Base-by-base conservation (phyloP, 2,797 vertebrate species). In the Toxotes lorentzi region DNA sequence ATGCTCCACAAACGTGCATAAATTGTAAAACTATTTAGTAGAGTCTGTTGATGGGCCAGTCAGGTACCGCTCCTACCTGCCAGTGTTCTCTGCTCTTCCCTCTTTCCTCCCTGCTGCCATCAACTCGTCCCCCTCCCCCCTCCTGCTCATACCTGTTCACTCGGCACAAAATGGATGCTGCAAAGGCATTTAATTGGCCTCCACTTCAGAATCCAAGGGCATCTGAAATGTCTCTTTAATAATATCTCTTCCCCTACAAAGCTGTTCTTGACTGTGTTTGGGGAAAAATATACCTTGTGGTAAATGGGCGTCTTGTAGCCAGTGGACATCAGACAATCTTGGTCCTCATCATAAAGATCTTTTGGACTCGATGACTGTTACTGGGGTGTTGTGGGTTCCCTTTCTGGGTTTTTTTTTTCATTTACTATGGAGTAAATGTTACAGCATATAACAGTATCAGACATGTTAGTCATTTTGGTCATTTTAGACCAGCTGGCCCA, bases 131-230 rank as follows among this genome's bases (percentile, higher is more conserved):
- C 81, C 82, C 72, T 70, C 64, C 62, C 35, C 79, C 61, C 78
- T 78, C 70, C 50, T 76, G 62, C 82, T 90, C 83, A 84, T 90
- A 92, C 89, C 89, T 88, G 89, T 92, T 91, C 87, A 73, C 88
- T 83, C 73, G 70, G 84, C 82, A 88, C 88, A 92, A 93, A 93
- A 90, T 91, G 84, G 82, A 93, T 90, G 85, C 85, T 83, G 88
- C 88, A 89, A 90, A 88, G 88, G 84, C 82, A 84, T 91, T 93
- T 91, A 88, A 92, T 91, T 92, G 89, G 90, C 86, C 86, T 90
- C 83, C 78, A 80, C 89, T 85, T 89, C 79, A 86, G 79, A 84
- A 89, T 90, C 82, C 89, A 91, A 87, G 90, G 90, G 88, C 88
- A 88, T 89, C 81, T 70, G 69, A 80, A 89, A 90, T 80, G 73